Evolutionary conservation across 2,888 invertebrate genomes (phyloP).

Genomic region (Himalopsyche anomala): DNA sequence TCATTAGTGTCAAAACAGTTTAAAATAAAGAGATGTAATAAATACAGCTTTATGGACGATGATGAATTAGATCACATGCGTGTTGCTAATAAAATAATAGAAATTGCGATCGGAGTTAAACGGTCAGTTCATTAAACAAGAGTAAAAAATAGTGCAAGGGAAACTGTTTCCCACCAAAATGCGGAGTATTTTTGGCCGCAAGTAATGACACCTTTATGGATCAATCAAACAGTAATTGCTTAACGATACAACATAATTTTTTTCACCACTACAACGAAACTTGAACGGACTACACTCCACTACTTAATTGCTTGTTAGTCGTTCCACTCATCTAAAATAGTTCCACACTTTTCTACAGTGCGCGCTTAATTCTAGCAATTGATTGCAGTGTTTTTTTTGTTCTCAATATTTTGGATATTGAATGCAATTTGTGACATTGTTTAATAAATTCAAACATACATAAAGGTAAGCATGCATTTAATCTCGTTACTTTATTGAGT

Average conservation of each 20-base stretch:
- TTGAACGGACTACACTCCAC: not conserved
- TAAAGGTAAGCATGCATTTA: too few species aligned
- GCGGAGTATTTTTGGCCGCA: conserved; percentile 48
- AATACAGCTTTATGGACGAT: not conserved
- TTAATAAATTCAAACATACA: too few species aligned
- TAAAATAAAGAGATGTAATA: not conserved
- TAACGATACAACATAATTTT: conserved; percentile 45
- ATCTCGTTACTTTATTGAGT: too few species aligned
- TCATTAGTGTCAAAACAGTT: too few species aligned
- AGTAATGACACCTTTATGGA: conserved; percentile 62
- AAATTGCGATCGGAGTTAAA: not conserved
- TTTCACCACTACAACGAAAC: not conserved
- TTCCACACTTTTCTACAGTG: conserved; percentile 1
- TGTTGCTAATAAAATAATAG: not conserved
- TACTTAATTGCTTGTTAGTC: not conserved
- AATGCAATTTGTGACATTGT: too few species aligned
- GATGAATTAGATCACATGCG: conserved; percentile 4
- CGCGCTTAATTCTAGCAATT: not conserved
- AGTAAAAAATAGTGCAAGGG: conserved; percentile 46
- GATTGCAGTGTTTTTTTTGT: not conserved
- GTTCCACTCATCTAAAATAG: not conserved
- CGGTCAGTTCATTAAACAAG: conserved; percentile 47
- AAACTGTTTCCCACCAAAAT: conserved; percentile 48
- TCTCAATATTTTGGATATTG: too few species aligned
- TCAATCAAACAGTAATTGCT: conserved; percentile 64